Base-by-base conservation (phyloP, 1,140 invertebrate species). In the Adelges cooleyi region DNA sequence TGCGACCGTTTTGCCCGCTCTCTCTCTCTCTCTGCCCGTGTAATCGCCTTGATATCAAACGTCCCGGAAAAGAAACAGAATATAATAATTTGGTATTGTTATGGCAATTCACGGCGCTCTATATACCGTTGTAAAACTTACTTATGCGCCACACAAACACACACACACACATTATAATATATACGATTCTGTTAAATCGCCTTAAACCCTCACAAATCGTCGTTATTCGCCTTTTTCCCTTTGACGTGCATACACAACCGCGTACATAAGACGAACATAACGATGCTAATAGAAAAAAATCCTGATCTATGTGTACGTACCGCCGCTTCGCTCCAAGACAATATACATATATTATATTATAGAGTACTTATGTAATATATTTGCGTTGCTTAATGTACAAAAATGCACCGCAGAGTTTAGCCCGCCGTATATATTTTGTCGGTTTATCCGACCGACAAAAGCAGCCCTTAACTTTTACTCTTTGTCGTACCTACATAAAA, bases 221-320 rank as follows among this genome's bases (percentile, higher is more conserved):
- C 29, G 22, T 56, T 15, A 8, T 15, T 25, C 52, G 20, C 17
- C 17, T 25, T 56, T 23, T 56, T 48, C n/a, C 42, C 42, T 62
- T 33, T 62, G 56, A 46, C 18, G 44, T 27, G 29, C n/a, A 42
- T n/a, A n/a, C n/a, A n/a, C n/a, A n/a, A n/a, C n/a, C n/a, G n/a
- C n/a, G n/a, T n/a, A n/a, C 9, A 44, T 62, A 62, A 48, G 25
- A 62, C 20, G 54, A 22, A 59, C 40, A 46, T 44, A 59, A 59
- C 54, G 23, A 44, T 11, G 54, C 15, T 44, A 59, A 59, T 59
- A 59, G 23, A 46, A 59, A 59, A n/a, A 33, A 33, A 56, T 56
- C 38, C 53, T 9, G 29, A 33, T 33, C 11, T 5, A 33, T 33
- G 29, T 33, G 29, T 33, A 6, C 29, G 11, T 33, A 33, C 29